Percentiles rank a stretch among this genome's conserved stretches.
Evolutionary conservation across 2,888 invertebrate genomes (phyloP).

Genomic region (Phortica magna): DNA sequence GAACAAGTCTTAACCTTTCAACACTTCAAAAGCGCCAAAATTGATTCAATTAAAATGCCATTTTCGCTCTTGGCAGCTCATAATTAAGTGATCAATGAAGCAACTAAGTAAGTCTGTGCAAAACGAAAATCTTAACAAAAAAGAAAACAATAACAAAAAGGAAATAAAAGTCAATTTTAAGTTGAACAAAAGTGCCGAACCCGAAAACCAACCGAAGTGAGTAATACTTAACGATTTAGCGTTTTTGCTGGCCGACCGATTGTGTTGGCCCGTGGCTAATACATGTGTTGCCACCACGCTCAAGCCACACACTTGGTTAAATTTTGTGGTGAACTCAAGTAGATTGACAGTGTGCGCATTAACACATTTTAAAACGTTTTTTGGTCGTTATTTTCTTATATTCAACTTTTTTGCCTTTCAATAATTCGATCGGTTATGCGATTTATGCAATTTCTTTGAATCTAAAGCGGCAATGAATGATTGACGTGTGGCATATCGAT

Average conservation of each 20-base stretch:
- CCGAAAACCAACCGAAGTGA: too few species aligned
- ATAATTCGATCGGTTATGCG: background rate
- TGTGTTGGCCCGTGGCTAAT: too few species aligned
- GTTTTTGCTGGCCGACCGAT: too few species aligned
- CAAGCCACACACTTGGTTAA: background rate
- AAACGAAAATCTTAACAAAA: too few species aligned
- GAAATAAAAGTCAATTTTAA: too few species aligned
- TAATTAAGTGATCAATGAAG: too few species aligned
- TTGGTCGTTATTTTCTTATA: slow-evolving; percentile 1
- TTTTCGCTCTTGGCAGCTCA: background rate
- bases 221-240: too few species aligned
- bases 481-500: slow-evolving; percentile 13
- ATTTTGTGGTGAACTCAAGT: background rate
- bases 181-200: too few species aligned
- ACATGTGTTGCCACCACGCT: too few species aligned
- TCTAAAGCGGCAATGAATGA: background rate
- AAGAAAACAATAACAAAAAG: too few species aligned
- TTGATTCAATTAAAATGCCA: slow-evolving; percentile 5
- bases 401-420: slow-evolving; percentile 6
- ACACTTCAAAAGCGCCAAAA: background rate
- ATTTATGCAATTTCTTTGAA: slow-evolving; percentile 13
- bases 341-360: background rate
- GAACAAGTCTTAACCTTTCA: background rate
- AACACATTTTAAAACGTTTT: slow-evolving; percentile 2
- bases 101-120: too few species aligned